Conservation (phyloP, 2,888 invertebrate species). For the Synergus japonicus region DNA sequence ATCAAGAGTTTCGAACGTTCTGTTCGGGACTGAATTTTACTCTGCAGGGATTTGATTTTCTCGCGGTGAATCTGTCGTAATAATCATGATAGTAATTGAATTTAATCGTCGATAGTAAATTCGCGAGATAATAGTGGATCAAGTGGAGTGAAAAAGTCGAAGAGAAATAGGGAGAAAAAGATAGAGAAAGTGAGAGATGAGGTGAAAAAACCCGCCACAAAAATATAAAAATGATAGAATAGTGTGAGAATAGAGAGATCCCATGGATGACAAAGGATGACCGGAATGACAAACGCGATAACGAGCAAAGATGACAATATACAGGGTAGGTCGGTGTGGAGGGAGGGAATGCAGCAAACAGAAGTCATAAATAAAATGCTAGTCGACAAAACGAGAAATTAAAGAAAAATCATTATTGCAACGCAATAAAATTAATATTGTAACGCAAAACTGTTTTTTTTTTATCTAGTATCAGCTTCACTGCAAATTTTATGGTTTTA, state of each 20-base stretch:
- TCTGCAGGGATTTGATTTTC: slow-evolving; percentile 90
- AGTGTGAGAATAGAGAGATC: slow-evolving; percentile 47
- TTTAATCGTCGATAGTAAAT: slow-evolving; percentile 24
- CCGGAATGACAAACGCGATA: slow-evolving; percentile 48
- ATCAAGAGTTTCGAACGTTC: slow-evolving; percentile 93
- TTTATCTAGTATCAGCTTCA: background rate
- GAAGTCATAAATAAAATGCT: slow-evolving; percentile 74
- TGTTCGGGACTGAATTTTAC: slow-evolving; percentile 91
- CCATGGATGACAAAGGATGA: slow-evolving; percentile 52
- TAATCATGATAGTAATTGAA: slow-evolving; percentile 44
- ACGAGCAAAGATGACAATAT: slow-evolving; percentile 48
- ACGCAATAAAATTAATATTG: background rate
- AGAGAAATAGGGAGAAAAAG: slow-evolving; percentile 57
- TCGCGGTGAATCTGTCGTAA: slow-evolving; percentile 87
- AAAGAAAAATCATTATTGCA: slow-evolving; percentile 57
- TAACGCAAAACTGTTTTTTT: slow-evolving; percentile 5
- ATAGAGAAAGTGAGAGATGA: slow-evolving; percentile 53
- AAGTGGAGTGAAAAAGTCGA: slow-evolving; percentile 56
- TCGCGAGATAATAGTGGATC: slow-evolving; percentile 43
- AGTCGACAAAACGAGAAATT: slow-evolving; percentile 62
- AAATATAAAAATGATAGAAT: slow-evolving; percentile 48
- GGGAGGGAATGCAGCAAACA: slow-evolving; percentile 70
- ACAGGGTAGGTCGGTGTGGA: slow-evolving; percentile 48
- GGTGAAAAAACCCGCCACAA: slow-evolving; percentile 45
- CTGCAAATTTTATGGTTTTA: slow-evolving; percentile 37